Conservation (phyloP, 2,113 vertebrate species). For the Myrmecophaga tridactyla region DNA sequence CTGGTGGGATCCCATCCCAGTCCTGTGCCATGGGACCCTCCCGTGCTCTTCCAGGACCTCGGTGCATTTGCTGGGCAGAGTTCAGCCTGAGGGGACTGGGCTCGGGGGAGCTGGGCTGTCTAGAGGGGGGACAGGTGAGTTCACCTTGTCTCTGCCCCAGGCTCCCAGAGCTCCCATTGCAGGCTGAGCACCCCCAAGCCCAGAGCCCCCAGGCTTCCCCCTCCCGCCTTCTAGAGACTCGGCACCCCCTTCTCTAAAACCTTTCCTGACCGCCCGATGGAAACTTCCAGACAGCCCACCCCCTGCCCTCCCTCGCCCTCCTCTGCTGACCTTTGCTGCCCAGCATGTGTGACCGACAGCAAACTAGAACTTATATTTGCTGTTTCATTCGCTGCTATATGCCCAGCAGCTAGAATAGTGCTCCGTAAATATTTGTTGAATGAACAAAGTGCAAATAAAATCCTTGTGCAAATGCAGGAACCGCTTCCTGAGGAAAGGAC, state of each 20-base stretch:
- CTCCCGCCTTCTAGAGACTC: neutral
- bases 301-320: neutral
- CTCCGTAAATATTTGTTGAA: neutral
- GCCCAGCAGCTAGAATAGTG: neutral
- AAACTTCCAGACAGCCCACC: neutral
- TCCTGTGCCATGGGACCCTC: neutral
- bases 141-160: too few relatives aligned
- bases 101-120: neutral
- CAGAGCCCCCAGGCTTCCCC: neutral
- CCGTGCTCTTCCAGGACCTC: neutral
- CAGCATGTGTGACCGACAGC: too few relatives aligned
- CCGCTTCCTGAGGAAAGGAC: neutral
- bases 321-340: neutral
- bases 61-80: neutral
- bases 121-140: too few relatives aligned
- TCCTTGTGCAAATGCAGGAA: fast-evolving
- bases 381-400: neutral
- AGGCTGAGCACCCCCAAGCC: neutral
- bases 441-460: neutral
- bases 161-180: neutral
- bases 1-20: neutral
- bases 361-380: neutral
- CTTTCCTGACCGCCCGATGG: too few relatives aligned
- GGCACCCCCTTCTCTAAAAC: neutral
- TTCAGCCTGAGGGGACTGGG: neutral